These are phyloP conservation scores for Coregonus ussuriensis DNA, from an alignment of 2,797 vertebrate species.

Conservation along the genomic window DNA sequence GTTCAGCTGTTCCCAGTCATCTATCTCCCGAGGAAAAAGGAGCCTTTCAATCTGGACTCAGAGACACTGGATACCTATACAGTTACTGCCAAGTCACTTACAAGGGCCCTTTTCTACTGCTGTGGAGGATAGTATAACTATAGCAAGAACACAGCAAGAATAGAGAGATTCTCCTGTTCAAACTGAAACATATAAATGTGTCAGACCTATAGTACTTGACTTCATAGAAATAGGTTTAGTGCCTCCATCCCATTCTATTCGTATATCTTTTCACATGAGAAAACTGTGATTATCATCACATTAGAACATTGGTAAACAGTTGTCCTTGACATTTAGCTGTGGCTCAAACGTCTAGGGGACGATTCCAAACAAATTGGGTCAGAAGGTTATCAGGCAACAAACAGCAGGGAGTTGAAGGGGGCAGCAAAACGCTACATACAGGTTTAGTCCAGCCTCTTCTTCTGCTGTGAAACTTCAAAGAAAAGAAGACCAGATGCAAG, in stretches of 20 bases:
- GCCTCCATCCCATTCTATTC: no score
- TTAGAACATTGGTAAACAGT: background rate
- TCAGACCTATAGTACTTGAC: no score
- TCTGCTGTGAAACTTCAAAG: background rate
- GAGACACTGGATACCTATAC: conserved; percentile 17
- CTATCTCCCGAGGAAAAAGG: conserved; percentile 14
- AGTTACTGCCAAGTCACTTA: conserved; percentile 34
- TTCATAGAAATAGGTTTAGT: no score
- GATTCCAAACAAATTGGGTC: background rate
- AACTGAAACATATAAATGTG: no score
- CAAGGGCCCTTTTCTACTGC: background rate
- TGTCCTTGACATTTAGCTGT: background rate
- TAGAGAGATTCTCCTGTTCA: background rate
- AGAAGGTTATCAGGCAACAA: background rate
- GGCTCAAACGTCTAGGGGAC: no score
- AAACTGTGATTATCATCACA: background rate
- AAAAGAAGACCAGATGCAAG: background rate
- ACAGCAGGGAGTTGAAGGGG: background rate
- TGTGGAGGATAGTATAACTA: background rate
- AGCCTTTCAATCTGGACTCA: conserved; percentile 36
- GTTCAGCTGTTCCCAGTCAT: conserved; percentile 56
- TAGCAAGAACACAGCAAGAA: background rate
- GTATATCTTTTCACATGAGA: background rate
- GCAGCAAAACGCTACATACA: background rate
- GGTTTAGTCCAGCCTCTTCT: background rate